Conservation (phyloP, 2,888 invertebrate genomes). For the Empis stercorea region DNA sequence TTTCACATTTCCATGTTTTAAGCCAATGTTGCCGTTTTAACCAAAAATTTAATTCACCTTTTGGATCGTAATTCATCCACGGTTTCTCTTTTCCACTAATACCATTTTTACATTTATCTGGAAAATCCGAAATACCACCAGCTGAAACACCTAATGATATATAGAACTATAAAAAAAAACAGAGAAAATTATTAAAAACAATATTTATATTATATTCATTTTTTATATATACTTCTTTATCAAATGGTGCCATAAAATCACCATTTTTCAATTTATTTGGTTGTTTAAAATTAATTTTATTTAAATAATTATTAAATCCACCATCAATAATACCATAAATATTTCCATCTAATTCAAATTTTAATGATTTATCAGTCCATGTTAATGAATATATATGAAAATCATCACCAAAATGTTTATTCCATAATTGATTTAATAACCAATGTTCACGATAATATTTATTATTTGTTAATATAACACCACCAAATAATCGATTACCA, state of each 20-base stretch:
- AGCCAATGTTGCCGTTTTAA: neutral
- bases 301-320: neutral
- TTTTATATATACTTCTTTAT: neutral
- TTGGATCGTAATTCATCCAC: conserved; percentile 56
- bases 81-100: conserved; percentile 42
- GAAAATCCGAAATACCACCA: conserved; percentile 61
- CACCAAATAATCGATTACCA: neutral
- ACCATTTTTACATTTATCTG: conserved; percentile 36
- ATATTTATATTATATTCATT: no score
- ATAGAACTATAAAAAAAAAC: conserved; percentile 48
- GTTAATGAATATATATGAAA: conserved; percentile 57
- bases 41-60: conserved; percentile 60
- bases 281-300: neutral
- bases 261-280: neutral
- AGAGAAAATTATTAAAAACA: neutral
- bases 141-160: conserved; percentile 64
- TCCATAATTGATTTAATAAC: neutral
- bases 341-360: conserved; percentile 41
- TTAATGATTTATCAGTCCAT: conserved; percentile 40
- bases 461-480: neutral
- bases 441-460: neutral
- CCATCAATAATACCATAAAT: conserved; percentile 32
- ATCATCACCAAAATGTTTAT: conserved; percentile 24
- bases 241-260: neutral
- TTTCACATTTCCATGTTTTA: neutral